Evolutionary conservation across 1,140 invertebrate genomes (phyloP), one percentile per base, ranked within the genome.

Genomic region (Platorchestia sp.): DNA sequence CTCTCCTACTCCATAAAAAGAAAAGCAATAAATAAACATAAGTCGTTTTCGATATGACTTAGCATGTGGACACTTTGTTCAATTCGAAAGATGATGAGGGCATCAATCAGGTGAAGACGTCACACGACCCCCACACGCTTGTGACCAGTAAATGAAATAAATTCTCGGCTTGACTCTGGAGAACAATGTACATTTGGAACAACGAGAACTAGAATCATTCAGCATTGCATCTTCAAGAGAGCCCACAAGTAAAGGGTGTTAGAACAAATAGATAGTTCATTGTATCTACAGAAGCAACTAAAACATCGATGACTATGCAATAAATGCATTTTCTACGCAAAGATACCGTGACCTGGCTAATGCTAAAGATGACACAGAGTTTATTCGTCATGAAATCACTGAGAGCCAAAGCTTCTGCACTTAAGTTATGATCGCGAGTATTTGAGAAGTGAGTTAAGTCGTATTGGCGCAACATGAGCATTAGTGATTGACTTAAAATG

Each of bases 401-500:
- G 59, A 75, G 59, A 22, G 59, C 59, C 14, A 75, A 10, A 75
- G 59, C 59, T 1, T 75, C 59, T 36, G 59, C 36, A 75, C 36
- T 27, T 89, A 89, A 45, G 45, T 93, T 45, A 93, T 44, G 43
- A 47, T 45, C 16, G 44, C 44, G 91, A 93, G 91, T 93, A 93
- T 93, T 89, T 47, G 45, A 93, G 43, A 93, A 44, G 19, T 44
- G 91, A 45, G 19, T 93, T 93, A 47, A 93, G 91, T 93, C 44
- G 45, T 47, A 45, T 44, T 45, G 41, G 45, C 91, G 91, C 91
- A 93, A 93, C 45, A 89, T 93, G 91, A 93, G 91, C 91, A 93
- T 93, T 93, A 93, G 45, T 93, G 41, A 93, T 47, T 93, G 91
- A 93, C 91, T 93, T 93, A n/a, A 45, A 19, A 47, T 90, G 19